Evolutionary conservation across 2,888 invertebrate genomes (phyloP), one percentile per base, ranked within the genome.

Genomic region (Trisateles emortualis): DNA sequence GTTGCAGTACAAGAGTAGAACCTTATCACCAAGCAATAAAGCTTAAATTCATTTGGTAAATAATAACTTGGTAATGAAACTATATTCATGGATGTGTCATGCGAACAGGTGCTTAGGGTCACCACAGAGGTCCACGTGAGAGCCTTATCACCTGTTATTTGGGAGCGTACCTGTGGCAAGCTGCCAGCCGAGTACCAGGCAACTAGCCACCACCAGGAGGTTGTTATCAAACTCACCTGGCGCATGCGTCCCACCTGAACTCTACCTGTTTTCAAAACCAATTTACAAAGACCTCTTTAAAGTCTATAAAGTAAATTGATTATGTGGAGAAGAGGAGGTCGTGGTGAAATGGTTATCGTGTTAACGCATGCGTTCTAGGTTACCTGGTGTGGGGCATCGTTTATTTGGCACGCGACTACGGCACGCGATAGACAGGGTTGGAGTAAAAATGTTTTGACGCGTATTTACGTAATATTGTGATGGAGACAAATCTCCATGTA

Each of bases 121-220:
- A 83, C 72, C 81, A 79, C 79, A 68, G 64, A 52, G 75, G 67
- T 71, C 76, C 78, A 64, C 78, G 69, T 82, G 84, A 79, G 86
- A 83, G 72, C 72, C 76, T 56, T 73, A 16, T 74, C 86, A 88
- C 88, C 86, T 87, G 87, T 70, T 72, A 71, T 82, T 86, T 82
- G 85, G 85, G 82, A 88, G 86, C 87, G 77, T 93, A 93, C 93
- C 93, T 93, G 93, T 93, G 93, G 93, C 93, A 93, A 86, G 75
- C 83, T 93, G 93, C 93, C 93, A 93, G 92, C 86, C 91, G 82
- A 73, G 81, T 91, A 93, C 91, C 83, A 92, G 91, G 92, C 67
- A 58, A 69, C 50, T 80, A 90, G 71, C 72, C 74, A 35, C 24
- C 40, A 43, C 41, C 51, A 84, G 81, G 84, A 89, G 86, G 76